These are phyloP conservation scores for Radopholus similis DNA, from an alignment of 1,140 invertebrate species.

Conservation along the genomic window DNA sequence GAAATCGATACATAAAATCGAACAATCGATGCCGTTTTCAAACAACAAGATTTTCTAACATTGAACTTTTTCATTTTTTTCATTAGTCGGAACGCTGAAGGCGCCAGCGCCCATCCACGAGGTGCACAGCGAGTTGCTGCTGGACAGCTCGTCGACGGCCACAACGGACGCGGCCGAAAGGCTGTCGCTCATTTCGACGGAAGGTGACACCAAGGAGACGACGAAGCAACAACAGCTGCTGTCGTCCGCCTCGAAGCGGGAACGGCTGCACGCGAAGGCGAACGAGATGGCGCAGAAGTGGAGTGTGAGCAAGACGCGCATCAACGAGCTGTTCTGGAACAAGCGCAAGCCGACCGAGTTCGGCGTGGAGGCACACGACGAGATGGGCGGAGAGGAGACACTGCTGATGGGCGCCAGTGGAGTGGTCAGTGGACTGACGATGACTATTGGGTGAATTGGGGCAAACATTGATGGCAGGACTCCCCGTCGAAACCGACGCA, in stretches of 20 bases:
- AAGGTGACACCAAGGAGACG: no score
- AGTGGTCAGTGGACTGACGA: no score
- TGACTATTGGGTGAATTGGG: not conserved
- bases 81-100: no score
- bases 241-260: not conserved
- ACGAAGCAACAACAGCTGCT: not conserved
- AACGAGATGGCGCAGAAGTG: constrained; percentile 35
- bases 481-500: not conserved
- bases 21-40: not conserved
- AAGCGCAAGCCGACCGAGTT: constrained; percentile 18
- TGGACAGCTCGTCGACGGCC: no score
- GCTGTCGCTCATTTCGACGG: no score
- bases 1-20: not conserved
- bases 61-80: no score
- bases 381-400: not conserved
- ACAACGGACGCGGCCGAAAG: no score
- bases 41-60: no score
- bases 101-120: no score
- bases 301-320: constrained; percentile 18
- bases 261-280: constrained; percentile 13
- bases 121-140: no score
- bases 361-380: constrained; percentile 12
- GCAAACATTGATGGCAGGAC: no score
- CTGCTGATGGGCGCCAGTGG: not conserved
- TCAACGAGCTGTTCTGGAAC: constrained; percentile 38